Percentiles rank a stretch among this genome's conserved stretches.
Evolutionary conservation across 2,888 invertebrate species (phyloP).

Genomic region (Trachelus iudaicus): DNA sequence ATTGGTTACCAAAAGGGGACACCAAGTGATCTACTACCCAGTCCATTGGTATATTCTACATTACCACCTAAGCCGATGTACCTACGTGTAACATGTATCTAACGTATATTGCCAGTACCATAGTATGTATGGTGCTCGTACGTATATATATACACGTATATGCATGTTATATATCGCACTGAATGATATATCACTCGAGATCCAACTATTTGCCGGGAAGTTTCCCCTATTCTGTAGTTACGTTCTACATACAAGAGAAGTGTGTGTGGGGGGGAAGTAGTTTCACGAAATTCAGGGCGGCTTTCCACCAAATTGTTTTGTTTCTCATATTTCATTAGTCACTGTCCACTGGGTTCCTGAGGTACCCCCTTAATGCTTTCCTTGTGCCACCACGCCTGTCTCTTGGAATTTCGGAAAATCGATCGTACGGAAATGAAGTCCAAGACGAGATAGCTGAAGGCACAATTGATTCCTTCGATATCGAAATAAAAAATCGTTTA

Average conservation of each 20-base stretch:
- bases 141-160: constrained; percentile 33
- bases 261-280: not conserved
- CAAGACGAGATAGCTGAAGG: not conserved
- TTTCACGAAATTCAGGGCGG: constrained; percentile 10
- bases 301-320: constrained; percentile 33
- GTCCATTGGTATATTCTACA: not conserved
- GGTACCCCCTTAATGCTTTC: not conserved
- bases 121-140: not conserved
- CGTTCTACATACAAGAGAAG: not conserved
- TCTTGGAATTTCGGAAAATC: not conserved
- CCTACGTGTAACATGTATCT: not conserved
- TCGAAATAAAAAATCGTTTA: not conserved
- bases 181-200: constrained; percentile 45
- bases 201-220: constrained; percentile 49
- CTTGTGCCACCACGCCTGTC: not conserved
- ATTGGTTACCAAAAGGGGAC: constrained; percentile 1
- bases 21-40: constrained; percentile 1
- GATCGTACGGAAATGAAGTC: not conserved
- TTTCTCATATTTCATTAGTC: constrained; percentile 39
- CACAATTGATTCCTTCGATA: not conserved
- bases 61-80: not conserved
- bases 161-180: constrained; percentile 26
- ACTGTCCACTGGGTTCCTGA: not conserved
- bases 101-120: not conserved
- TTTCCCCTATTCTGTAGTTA: constrained; percentile 31